phyloP scores from a whole-genome alignment of 1,140 invertebrate genomes.

The Apocrypta bakeri region DNA sequence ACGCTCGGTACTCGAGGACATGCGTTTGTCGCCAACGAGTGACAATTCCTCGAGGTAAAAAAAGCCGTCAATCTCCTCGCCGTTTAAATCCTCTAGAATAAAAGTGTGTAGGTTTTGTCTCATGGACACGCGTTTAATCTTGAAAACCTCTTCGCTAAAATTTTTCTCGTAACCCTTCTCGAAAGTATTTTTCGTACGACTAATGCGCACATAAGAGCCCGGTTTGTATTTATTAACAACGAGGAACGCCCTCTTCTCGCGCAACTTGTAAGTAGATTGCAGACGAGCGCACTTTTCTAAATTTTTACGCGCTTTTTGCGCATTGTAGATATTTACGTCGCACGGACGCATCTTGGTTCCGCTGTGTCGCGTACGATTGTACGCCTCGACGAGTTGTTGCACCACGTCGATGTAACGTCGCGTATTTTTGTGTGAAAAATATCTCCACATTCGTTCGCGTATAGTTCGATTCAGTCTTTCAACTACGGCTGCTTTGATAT shows the following conservation, averaged over 20 bases:
- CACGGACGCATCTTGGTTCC: too few relatives aligned
- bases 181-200: slow-evolving; percentile 31
- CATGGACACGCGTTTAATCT: not conserved
- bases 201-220: slow-evolving; percentile 12
- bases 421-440: too few relatives aligned
- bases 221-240: slow-evolving; percentile 3
- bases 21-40: too few relatives aligned
- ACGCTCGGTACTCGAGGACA: not conserved
- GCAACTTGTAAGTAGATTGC: slow-evolving; percentile 5
- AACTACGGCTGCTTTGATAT: too few relatives aligned
- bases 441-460: too few relatives aligned
- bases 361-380: too few relatives aligned
- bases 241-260: not conserved
- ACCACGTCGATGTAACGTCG: too few relatives aligned
- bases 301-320: slow-evolving; percentile 38
- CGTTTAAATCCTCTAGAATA: not conserved
- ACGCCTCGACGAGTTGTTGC: too few relatives aligned
- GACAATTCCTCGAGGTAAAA: too few relatives aligned
- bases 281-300: slow-evolving; percentile 33
- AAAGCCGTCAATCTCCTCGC: too few relatives aligned
- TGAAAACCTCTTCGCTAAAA: slow-evolving; percentile 16
- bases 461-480: too few relatives aligned
- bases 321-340: too few relatives aligned
- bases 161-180: slow-evolving; percentile 46
- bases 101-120: not conserved